A percentile compares a stretch with the other conserved stretches of the same genome.
These are phyloP conservation scores for Exocentrus adspersus DNA, from an alignment of 2,888 invertebrate species.

Conservation along the genomic window DNA sequence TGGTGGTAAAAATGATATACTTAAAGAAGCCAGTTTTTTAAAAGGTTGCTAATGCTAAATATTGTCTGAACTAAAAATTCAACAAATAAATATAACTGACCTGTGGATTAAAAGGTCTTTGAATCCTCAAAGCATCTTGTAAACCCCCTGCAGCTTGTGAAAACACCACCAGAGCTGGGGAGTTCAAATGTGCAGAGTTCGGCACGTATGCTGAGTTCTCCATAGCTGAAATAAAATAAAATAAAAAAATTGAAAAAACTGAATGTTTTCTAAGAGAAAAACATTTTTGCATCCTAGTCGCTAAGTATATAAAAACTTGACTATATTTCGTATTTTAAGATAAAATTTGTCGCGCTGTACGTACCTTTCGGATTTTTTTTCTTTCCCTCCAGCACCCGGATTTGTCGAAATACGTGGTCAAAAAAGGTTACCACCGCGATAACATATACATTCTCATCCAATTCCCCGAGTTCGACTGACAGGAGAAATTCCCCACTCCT, in stretches of 20 bases:
- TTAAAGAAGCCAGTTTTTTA: too few species aligned
- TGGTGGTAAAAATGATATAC: too few species aligned
- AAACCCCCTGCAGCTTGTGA: constrained; percentile 79
- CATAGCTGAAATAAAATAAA: constrained; percentile 64
- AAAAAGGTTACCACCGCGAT: constrained; percentile 36
- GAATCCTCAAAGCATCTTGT: constrained; percentile 79
- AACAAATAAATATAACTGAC: constrained; percentile 63
- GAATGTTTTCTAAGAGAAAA: neutral
- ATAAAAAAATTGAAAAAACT: constrained; percentile 23
- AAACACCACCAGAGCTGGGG: constrained; percentile 79
- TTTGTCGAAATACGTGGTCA: constrained; percentile 21
- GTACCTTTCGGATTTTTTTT: too few species aligned
- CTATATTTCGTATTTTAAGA: neutral
- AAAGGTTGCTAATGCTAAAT: too few species aligned
- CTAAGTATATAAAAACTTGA: too few species aligned
- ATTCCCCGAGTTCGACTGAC: constrained; percentile 58
- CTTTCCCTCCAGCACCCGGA: constrained; percentile 22
- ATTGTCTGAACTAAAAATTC: too few species aligned
- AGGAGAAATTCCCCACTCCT: constrained; percentile 49
- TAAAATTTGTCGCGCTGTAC: too few species aligned
- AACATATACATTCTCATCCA: constrained; percentile 46
- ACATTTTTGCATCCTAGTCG: too few species aligned
- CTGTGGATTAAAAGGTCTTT: constrained; percentile 79
- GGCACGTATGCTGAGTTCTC: constrained; percentile 80
- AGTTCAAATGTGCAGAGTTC: constrained; percentile 77